phyloP scores from a whole-genome alignment of 2,113 vertebrate genomes.

The Ptilorrhoa leucosticta region DNA sequence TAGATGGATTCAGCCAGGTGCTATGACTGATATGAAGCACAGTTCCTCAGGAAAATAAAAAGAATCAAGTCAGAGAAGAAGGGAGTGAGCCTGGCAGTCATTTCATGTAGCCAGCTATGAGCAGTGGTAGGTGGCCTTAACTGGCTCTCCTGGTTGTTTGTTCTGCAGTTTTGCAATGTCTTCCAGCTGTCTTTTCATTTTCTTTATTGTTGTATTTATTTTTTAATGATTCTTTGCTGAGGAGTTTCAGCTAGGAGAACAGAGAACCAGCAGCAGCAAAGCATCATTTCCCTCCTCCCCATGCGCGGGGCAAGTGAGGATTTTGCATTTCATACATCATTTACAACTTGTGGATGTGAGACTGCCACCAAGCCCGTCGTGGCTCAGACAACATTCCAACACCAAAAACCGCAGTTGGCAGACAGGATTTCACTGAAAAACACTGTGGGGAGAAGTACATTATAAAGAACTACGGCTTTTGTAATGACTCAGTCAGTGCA shows the following conservation, averaged over 20 bases:
- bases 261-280: neutral
- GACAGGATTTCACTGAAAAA: neutral
- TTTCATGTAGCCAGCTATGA: neutral
- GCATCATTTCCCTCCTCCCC: neutral
- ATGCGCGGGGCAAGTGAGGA: neutral
- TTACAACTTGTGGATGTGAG: slow-evolving; percentile 12
- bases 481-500: neutral
- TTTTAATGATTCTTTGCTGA: slow-evolving; percentile 26
- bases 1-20: slow-evolving; percentile 43
- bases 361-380: neutral
- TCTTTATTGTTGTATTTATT: slow-evolving; percentile 20
- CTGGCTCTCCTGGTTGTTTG: neutral
- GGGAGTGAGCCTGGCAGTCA: neutral
- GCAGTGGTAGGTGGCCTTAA: neutral
- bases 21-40: neutral
- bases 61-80: neutral
- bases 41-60: neutral
- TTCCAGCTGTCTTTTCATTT: slow-evolving; percentile 35
- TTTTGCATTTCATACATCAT: slow-evolving; percentile 51
- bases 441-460: neutral
- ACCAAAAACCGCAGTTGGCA: neutral
- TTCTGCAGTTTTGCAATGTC: slow-evolving; percentile 40
- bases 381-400: neutral
- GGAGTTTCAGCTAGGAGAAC: slow-evolving; percentile 42
- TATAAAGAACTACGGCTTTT: neutral